Evolutionary conservation across 2,888 invertebrate genomes (phyloP), one percentile per base, ranked within the genome.

Genomic region (Yponomeuta cagnagella): DNA sequence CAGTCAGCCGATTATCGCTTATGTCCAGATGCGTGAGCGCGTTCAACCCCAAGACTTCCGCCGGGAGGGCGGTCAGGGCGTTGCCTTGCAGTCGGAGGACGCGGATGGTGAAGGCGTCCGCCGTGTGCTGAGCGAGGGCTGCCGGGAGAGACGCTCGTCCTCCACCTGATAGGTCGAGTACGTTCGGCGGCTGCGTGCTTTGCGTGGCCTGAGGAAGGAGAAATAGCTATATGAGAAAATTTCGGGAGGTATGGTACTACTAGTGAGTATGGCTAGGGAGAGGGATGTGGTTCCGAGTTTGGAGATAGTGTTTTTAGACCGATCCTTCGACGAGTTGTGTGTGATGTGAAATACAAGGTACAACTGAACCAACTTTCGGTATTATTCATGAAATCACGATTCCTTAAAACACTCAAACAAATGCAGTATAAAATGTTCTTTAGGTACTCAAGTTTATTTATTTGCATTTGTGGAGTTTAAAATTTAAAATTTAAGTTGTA

Each of bases 1-100:
- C 93, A 71, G 93, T 84, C 75, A 96, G 93, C 75, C 93, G 92
- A 81, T 96, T 96, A 79, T 95, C 94, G 69, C 95, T 94, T 74
- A 96, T 86, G 82, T 96, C 95, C 71, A 96, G 91, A 72, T 93
- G 93, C 63, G 93, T 94, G 73, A 96, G 86, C 2, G 93, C 89
- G n/a, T 87, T 86, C 73, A 96, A 85, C 71, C 93, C 89, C 79
- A 95, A 90, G 71, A 95, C 84, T 76, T 94, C 94, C 37, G 85
- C 81, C 0, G 96, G 96, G 73, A 96, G 85, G 48, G 89, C 82
- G 70, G 90, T 87, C 70, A 96, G 92, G 30, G 93, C 90, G 81
- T 95, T 96, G n/a, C 80, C 80, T 15, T 85, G 76, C 72, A 91
- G 78, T 3, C 80, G 81, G 52, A 92, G 76, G 48, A 88, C 87